Percentiles rank a stretch among this genome's conserved stretches.
These are phyloP conservation scores for Taenaris catops DNA, from an alignment of 2,888 invertebrate genomes.

Conservation along the genomic window DNA sequence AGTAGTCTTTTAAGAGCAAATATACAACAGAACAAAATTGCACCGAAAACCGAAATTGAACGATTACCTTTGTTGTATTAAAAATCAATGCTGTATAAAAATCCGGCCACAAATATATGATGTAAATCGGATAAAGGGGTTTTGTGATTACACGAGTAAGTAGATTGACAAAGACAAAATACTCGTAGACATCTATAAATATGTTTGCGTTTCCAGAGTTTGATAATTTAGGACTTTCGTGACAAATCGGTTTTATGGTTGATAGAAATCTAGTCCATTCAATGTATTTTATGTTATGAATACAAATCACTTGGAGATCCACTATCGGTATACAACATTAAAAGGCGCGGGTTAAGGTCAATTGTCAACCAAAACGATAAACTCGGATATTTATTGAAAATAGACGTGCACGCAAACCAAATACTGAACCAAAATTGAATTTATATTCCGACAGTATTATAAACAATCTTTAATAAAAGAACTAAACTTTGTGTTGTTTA, in stretches of 20 bases:
- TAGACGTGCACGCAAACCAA: conserved; percentile 9
- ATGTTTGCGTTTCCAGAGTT: too few relatives aligned
- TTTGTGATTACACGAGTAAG: too few relatives aligned
- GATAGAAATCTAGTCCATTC: not conserved
- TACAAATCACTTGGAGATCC: conserved; percentile 11
- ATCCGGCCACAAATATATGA: too few relatives aligned
- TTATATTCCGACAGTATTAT: not conserved
- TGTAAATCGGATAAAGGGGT: too few relatives aligned
- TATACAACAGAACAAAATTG: too few relatives aligned
- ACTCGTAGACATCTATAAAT: too few relatives aligned
- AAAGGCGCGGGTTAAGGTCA: conserved; percentile 19
- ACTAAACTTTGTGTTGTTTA: too few relatives aligned
- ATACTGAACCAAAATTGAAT: conserved; percentile 10
- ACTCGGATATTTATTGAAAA: conserved; percentile 13
- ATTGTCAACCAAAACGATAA: conserved; percentile 17
- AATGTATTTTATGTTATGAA: not conserved
- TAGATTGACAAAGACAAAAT: too few relatives aligned
- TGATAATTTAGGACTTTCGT: conserved; percentile 3
- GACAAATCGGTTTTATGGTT: not conserved
- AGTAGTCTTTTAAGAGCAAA: too few relatives aligned
- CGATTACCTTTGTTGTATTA: too few relatives aligned
- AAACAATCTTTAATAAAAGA: not conserved
- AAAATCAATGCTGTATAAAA: too few relatives aligned
- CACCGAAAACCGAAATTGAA: too few relatives aligned
- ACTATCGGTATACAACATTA: conserved; percentile 13